Conservation (phyloP, 2,888 invertebrate genomes). For the Cantharis rustica region DNA sequence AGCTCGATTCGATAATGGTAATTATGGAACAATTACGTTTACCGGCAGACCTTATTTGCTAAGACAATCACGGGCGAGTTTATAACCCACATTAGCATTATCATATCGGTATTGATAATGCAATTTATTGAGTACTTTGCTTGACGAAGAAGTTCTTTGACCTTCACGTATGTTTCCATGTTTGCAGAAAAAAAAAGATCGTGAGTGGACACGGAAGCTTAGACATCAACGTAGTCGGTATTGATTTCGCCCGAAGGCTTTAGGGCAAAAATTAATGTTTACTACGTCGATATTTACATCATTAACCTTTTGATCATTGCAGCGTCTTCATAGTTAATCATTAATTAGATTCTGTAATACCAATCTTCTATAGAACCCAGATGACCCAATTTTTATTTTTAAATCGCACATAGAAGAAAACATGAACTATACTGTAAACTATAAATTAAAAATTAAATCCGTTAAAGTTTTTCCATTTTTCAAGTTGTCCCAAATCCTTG, state of each 20-base stretch:
- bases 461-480: not conserved
- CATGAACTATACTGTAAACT: no score
- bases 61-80: not conserved
- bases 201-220: no score
- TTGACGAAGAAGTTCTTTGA: not conserved
- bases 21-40: conserved; percentile 8
- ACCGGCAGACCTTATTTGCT: not conserved
- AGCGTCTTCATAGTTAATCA: no score
- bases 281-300: no score
- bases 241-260: no score
- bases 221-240: no score
- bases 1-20: conserved; percentile 26
- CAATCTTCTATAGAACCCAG: no score
- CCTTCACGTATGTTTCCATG: not conserved
- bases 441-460: not conserved
- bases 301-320: no score
- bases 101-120: not conserved
- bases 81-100: not conserved
- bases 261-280: no score
- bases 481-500: not conserved
- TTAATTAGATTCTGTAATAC: no score
- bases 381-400: no score
- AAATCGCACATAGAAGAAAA: no score
- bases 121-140: not conserved
- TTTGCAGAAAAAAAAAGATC: not conserved